Conservation (phyloP, 2,113 vertebrate genomes). For the Peromyscus polionotus region DNA sequence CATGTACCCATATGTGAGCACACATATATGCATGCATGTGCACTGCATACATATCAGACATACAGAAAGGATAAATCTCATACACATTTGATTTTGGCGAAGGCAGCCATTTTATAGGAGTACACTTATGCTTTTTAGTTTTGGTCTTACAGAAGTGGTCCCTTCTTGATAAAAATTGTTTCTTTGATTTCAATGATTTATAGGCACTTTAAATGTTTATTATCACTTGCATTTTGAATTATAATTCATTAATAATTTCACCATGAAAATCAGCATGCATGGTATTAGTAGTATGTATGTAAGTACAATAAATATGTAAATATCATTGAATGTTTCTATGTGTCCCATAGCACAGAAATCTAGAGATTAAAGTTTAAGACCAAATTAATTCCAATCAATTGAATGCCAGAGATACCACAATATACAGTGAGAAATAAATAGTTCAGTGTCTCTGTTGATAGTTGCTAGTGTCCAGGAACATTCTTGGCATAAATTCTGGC, state of each 20-base stretch:
- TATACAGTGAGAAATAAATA: neutral
- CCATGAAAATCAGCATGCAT: neutral
- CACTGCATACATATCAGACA: neutral
- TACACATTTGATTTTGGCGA: neutral
- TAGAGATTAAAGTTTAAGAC: neutral
- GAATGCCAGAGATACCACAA: neutral
- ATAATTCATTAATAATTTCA: neutral
- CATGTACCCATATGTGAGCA: neutral
- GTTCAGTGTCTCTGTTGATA: neutral
- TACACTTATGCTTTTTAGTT: neutral
- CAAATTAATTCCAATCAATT: neutral
- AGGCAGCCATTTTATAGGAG: neutral
- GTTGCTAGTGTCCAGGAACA: neutral
- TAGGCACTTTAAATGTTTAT: neutral
- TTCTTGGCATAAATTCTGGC: neutral
- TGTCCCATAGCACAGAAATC: neutral
- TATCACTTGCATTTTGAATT: conserved; percentile 6
- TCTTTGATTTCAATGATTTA: neutral
- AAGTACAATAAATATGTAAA: neutral
- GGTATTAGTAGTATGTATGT: neutral
- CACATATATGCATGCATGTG: neutral
- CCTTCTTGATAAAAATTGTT: neutral
- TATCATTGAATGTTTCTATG: neutral
- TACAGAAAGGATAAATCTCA: neutral
- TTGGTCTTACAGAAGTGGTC: neutral